Evolutionary conservation across 2,797 vertebrate genomes (phyloP).

Genomic region (Myripristis jacobus): DNA sequence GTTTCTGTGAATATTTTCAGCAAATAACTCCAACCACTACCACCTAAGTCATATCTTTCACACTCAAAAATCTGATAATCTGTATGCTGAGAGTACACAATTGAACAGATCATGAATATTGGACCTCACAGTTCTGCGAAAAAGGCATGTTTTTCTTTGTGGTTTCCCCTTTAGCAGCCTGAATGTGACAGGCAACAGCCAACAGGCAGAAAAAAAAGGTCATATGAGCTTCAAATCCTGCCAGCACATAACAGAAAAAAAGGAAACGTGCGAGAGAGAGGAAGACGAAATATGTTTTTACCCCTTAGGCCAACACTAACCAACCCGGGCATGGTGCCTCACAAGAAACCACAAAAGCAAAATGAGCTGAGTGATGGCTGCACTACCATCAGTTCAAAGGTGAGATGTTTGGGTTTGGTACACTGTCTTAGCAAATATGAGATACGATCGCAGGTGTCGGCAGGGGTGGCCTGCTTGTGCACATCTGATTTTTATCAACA

Average conservation of each 20-base stretch:
- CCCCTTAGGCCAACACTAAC: slow-evolving; percentile 20
- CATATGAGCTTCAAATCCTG: slow-evolving; percentile 67
- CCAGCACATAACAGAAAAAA: slow-evolving; percentile 38
- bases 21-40: neutral
- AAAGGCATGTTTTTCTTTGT: slow-evolving; percentile 73
- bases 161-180: slow-evolving; percentile 58
- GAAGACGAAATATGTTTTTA: slow-evolving; percentile 58
- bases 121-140: slow-evolving; percentile 50
- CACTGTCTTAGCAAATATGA: neutral
- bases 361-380: neutral
- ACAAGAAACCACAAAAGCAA: slow-evolving; percentile 56
- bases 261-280: slow-evolving; percentile 58
- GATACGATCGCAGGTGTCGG: neutral
- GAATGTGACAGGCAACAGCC: slow-evolving; percentile 48
- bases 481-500: slow-evolving; percentile 46
- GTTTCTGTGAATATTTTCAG: slow-evolving; percentile 12
- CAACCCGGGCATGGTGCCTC: slow-evolving; percentile 27
- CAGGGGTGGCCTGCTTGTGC: no score
- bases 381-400: slow-evolving; percentile 11
- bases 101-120: neutral
- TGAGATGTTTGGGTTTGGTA: slow-evolving; percentile 3
- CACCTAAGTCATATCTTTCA: slow-evolving; percentile 10
- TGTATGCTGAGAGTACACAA: slow-evolving; percentile 22
- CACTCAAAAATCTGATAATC: slow-evolving; percentile 31
- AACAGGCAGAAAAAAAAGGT: slow-evolving; percentile 42